Percentiles rank a stretch among this genome's conserved stretches.
Evolutionary conservation across 2,797 vertebrate genomes (phyloP).

Genomic region (Muraenolepis orangiensis): DNA sequence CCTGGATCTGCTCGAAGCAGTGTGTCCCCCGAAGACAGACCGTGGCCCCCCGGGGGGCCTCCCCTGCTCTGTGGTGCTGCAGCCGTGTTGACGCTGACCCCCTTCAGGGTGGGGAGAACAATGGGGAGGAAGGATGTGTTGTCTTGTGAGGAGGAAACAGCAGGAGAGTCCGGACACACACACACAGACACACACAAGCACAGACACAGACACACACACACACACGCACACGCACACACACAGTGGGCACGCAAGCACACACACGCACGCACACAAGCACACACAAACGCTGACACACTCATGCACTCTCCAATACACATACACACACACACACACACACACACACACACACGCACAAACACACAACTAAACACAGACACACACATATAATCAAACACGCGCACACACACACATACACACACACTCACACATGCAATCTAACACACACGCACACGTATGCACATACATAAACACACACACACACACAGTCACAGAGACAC

Average conservation of each 20-base stretch:
- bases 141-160: neutral
- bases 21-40: neutral
- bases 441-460: too few species aligned
- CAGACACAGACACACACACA: neutral
- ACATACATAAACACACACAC: too few species aligned
- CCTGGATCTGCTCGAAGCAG: too few species aligned
- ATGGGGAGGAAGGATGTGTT: neutral
- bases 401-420: neutral
- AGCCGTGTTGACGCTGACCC: neutral
- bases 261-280: neutral
- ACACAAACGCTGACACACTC: neutral
- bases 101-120: neutral
- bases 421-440: neutral
- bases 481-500: too few species aligned
- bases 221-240: neutral
- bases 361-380: neutral
- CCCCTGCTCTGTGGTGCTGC: too few species aligned
- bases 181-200: neutral
- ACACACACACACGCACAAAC: neutral
- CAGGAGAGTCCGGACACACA: neutral
- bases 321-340: neutral
- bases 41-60: neutral
- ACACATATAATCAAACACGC: neutral
- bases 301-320: too few species aligned
- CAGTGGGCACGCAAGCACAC: too few species aligned